Percentiles rank a stretch among this genome's conserved stretches.
phyloP scores from a whole-genome alignment of 2,797 vertebrate species.

The Hippocampus kuda region DNA sequence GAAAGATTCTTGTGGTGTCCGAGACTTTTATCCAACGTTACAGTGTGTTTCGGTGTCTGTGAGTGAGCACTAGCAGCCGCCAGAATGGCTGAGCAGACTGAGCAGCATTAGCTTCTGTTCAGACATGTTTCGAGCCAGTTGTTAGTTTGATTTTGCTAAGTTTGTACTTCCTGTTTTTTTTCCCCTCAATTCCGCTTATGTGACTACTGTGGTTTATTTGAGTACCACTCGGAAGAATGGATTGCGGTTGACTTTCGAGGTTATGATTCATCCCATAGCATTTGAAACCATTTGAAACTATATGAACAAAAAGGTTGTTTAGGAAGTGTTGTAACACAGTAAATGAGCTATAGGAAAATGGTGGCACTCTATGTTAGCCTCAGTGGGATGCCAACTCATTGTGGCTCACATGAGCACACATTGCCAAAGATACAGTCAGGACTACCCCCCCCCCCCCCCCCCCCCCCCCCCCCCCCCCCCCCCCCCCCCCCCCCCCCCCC shows the following conservation, averaged over 20 bases:
- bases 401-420: conserved; percentile 36
- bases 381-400: conserved; percentile 32
- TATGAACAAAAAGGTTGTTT: neutral
- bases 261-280: neutral
- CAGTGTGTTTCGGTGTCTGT: too few species aligned
- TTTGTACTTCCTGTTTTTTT: neutral
- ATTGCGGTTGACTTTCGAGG: neutral
- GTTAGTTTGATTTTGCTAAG: neutral
- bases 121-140: neutral
- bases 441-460: conserved; percentile 10
- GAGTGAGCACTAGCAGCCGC: too few species aligned
- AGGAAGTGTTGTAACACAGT: neutral
- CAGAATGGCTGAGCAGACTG: too few species aligned
- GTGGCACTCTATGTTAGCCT: conserved; percentile 22
- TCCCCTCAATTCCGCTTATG: neutral
- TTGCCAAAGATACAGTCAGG: conserved; percentile 43
- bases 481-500: too few species aligned
- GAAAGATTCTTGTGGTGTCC: neutral
- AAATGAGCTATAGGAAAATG: conserved; percentile 16
- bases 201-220: neutral
- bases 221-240: neutral
- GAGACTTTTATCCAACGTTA: too few species aligned
- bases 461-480: too few species aligned
- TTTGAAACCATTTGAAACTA: neutral
- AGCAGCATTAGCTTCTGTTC: too few species aligned